Evolutionary conservation across 2,113 vertebrate species (phyloP).

Genomic region (Hymenochirus boettgeri): DNA sequence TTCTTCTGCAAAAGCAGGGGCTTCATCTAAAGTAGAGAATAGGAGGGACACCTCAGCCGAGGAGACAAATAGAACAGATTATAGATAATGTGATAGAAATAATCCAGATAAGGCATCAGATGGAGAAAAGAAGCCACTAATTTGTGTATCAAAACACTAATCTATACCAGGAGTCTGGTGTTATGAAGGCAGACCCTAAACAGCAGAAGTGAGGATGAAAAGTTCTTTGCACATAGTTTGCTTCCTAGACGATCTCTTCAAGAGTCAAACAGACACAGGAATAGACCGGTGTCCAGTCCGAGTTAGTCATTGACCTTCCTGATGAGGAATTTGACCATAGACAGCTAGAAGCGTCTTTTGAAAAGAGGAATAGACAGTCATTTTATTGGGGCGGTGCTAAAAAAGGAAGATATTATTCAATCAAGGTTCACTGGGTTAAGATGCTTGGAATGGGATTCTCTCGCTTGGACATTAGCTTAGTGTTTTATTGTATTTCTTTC

Average conservation of each 20-base stretch:
- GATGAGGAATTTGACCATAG: conserved; percentile 38
- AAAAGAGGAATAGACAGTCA: conserved; percentile 53
- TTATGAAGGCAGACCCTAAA: conserved; percentile 38
- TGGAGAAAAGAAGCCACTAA: background rate
- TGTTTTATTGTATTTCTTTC: conserved; percentile 80
- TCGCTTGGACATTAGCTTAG: conserved; percentile 80
- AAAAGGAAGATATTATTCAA: background rate
- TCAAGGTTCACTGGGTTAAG: conserved; percentile 68
- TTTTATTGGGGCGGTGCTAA: conserved; percentile 27
- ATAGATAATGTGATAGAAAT: conserved; percentile 38
- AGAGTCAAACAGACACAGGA: conserved; percentile 47
- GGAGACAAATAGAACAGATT: conserved; percentile 33
- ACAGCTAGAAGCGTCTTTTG: conserved; percentile 39
- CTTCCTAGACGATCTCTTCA: conserved; percentile 68
- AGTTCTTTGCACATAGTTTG: conserved; percentile 69
- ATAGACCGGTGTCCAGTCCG: conserved; percentile 45
- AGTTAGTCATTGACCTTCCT: conserved; percentile 2
- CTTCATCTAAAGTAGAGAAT: background rate
- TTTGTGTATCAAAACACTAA: conserved; percentile 9
- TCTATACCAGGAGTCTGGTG: conserved; percentile 48
- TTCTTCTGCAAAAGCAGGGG: conserved; percentile 45
- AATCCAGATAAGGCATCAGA: background rate
- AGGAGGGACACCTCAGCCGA: conserved; percentile 30
- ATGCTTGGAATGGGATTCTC: conserved; percentile 78
- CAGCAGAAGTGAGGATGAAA: conserved; percentile 49